These are phyloP conservation scores for Montipora sp. DNA, from an alignment of 64 coral and sea anemone species.

Conservation along the genomic window DNA sequence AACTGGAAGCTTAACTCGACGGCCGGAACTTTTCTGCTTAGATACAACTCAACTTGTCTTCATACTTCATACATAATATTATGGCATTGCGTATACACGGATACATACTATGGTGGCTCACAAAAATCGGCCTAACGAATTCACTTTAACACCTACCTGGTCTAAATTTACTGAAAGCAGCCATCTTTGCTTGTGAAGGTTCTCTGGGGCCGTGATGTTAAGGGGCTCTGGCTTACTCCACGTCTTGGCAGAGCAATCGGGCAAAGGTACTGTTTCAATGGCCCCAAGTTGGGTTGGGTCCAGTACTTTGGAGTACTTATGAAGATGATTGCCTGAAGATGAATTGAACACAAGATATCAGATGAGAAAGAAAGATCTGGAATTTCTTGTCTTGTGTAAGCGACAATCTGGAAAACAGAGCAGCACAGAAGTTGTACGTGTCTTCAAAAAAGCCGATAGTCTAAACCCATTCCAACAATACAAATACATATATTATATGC, in stretches of 20 bases:
- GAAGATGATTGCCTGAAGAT: constrained; percentile 86
- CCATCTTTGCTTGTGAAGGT: constrained; percentile 79
- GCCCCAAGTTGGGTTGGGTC: constrained; percentile 75
- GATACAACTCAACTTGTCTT: too few relatives aligned
- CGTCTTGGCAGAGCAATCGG: constrained; percentile 62
- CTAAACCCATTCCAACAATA: too few relatives aligned
- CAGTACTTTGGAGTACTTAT: constrained; percentile 97
- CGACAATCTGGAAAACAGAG: too few relatives aligned
- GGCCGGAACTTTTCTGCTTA: too few relatives aligned
- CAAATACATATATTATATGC: too few relatives aligned
- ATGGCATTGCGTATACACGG: too few relatives aligned
- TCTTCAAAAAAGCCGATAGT: too few relatives aligned
- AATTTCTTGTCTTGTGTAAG: too few relatives aligned
- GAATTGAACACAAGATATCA: neutral
- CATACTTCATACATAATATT: too few relatives aligned
- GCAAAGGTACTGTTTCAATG: constrained; percentile 75
- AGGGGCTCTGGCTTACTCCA: constrained; percentile 87
- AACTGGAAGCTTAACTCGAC: too few relatives aligned
- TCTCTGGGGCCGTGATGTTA: constrained; percentile 72
- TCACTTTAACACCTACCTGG: constrained; percentile 46
- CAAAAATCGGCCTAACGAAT: neutral
- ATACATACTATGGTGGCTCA: neutral
- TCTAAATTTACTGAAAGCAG: constrained; percentile 86
- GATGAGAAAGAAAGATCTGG: neutral
- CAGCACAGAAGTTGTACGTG: too few relatives aligned